Percentiles rank a stretch among this genome's conserved stretches.
Evolutionary conservation across 2,888 invertebrate species (phyloP).

Genomic region (Pheosia tremula): DNA sequence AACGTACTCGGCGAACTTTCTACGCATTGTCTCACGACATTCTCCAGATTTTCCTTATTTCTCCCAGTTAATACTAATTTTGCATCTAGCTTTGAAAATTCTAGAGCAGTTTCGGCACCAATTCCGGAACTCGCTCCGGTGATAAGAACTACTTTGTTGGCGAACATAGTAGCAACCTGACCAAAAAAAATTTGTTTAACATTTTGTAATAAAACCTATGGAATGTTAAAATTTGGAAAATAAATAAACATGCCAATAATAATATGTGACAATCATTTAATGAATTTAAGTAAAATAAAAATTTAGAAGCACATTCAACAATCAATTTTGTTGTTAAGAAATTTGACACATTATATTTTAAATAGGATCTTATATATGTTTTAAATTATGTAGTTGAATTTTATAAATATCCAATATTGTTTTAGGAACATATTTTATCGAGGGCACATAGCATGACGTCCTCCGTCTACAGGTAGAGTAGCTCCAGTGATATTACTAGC

Average conservation of each 20-base stretch:
- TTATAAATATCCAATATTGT: not conserved
- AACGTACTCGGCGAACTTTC: constrained; percentile 46
- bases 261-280: no score
- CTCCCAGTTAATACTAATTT: constrained; percentile 86
- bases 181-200: constrained; percentile 11
- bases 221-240: not conserved
- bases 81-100: constrained; percentile 86
- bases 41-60: constrained; percentile 86
- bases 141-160: constrained; percentile 81
- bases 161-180: constrained; percentile 56
- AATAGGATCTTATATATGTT: no score
- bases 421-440: constrained; percentile 58
- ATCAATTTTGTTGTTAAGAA: not conserved
- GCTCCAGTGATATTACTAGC: constrained; percentile 94
- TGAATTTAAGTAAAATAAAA: not conserved
- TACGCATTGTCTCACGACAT: constrained; percentile 82
- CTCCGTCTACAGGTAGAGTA: constrained; percentile 94
- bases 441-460: constrained; percentile 94
- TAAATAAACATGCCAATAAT: not conserved
- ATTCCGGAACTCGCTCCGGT: constrained; percentile 89
- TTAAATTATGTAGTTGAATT: no score
- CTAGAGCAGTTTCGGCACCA: constrained; percentile 86
- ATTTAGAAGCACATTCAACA: not conserved
- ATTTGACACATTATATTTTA: no score
- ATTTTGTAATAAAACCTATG: not conserved